Conservation (phyloP, 2,888 invertebrate genomes). For the Drosophila multiciliata region DNA sequence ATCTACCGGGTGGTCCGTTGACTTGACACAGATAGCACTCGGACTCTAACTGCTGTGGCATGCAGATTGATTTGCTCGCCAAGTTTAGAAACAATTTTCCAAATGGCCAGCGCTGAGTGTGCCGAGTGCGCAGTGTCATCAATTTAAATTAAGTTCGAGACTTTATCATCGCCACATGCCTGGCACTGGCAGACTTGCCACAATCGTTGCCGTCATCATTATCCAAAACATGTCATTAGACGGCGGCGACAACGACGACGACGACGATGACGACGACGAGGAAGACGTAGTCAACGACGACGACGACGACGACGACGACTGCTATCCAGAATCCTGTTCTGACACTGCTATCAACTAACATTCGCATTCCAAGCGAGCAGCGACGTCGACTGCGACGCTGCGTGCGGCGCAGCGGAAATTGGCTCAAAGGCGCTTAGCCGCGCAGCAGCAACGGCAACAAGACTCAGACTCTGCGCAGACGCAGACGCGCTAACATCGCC, state of each 20-base stretch:
- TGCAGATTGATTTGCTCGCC: slow-evolving; percentile 77
- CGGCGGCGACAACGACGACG: slow-evolving; percentile 51
- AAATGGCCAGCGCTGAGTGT: slow-evolving; percentile 63
- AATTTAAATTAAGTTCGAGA: slow-evolving; percentile 80
- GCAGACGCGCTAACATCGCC: slow-evolving; percentile 80
- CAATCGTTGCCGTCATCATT: slow-evolving; percentile 76
- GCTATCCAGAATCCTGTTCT: slow-evolving; percentile 77
- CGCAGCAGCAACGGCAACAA: slow-evolving; percentile 32
- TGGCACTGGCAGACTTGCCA: slow-evolving; percentile 33
- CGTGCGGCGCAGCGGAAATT: slow-evolving; percentile 70
- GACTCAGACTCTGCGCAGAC: slow-evolving; percentile 72
- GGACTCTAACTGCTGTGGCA: slow-evolving; percentile 61
- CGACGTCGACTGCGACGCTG: slow-evolving; percentile 27
- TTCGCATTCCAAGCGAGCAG: slow-evolving; percentile 56
- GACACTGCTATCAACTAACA: slow-evolving; percentile 72
- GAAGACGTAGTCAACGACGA: background rate
- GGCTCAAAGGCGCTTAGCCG: slow-evolving; percentile 58
- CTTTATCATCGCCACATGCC: slow-evolving; percentile 72
- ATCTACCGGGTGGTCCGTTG: slow-evolving; percentile 63
- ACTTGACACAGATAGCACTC: slow-evolving; percentile 50
- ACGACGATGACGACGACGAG: background rate
- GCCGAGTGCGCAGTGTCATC: slow-evolving; percentile 72
- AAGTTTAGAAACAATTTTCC: slow-evolving; percentile 72
- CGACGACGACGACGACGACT: slow-evolving; percentile 25
- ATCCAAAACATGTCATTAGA: slow-evolving; percentile 84